Conservation (phyloP, 2,113 vertebrate species). For the Brachyhypopomus occidentalis region DNA sequence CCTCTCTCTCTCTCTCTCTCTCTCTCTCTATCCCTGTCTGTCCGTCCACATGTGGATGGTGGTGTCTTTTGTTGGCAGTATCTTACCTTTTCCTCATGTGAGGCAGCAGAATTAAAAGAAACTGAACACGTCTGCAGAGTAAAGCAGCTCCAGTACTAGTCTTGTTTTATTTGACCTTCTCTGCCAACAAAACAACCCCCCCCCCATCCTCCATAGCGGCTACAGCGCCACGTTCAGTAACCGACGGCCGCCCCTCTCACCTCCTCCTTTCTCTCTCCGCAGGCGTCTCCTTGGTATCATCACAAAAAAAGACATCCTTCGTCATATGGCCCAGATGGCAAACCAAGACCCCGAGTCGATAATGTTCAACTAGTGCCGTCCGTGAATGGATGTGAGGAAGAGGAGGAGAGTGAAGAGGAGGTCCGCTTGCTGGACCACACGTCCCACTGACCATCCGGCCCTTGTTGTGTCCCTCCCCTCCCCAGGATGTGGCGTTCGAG, state of each 20-base stretch:
- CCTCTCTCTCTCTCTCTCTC: neutral
- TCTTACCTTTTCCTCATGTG: no score
- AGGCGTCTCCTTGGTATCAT: slow-evolving; percentile 99
- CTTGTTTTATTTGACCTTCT: neutral
- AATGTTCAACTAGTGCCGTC: slow-evolving; percentile 96
- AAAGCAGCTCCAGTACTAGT: no score
- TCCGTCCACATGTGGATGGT: neutral
- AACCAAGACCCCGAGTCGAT: slow-evolving; percentile 97
- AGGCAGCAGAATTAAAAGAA: no score
- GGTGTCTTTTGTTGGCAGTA: slow-evolving; percentile 34
- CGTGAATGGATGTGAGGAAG: slow-evolving; percentile 76
- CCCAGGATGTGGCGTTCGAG: slow-evolving; percentile 28
- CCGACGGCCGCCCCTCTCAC: neutral
- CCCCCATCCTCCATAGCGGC: neutral
- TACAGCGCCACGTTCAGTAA: neutral
- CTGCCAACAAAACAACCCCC: slow-evolving; percentile 57
- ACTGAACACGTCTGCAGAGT: no score
- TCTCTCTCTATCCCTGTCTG: slow-evolving; percentile 28
- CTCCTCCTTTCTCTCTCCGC: slow-evolving; percentile 57
- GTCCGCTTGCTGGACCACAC: slow-evolving; percentile 87
- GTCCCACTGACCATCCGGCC: slow-evolving; percentile 78
- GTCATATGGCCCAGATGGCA: slow-evolving; percentile 99
- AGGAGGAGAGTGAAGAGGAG: slow-evolving; percentile 80
- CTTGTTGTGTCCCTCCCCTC: slow-evolving; percentile 29
- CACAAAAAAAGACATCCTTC: slow-evolving; percentile 99